Conservation (phyloP, 2,113 vertebrate species). For the Euleptes europaea region DNA sequence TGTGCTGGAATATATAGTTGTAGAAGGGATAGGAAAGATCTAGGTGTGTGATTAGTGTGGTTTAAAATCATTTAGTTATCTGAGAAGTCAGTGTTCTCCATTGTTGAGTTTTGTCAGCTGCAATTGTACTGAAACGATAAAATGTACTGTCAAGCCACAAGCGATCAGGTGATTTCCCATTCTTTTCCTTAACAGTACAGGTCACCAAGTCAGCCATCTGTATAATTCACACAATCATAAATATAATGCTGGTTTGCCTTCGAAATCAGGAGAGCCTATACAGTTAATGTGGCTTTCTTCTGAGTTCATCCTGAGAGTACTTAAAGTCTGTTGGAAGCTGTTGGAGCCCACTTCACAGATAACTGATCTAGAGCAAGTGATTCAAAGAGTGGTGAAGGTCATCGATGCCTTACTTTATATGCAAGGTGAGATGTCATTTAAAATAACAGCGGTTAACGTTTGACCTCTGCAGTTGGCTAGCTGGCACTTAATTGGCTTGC, state of each 20-base stretch:
- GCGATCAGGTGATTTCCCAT: constrained; percentile 46
- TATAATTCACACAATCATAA: neutral
- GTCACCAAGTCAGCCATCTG: constrained; percentile 37
- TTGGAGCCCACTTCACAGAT: constrained; percentile 71
- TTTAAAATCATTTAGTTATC: neutral
- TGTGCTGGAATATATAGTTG: neutral
- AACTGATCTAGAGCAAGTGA: constrained; percentile 62
- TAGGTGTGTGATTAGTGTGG: neutral
- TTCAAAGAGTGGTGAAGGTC: constrained; percentile 79
- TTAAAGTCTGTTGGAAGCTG: constrained; percentile 81
- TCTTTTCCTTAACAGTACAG: constrained; percentile 57
- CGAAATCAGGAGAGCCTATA: constrained; percentile 28
- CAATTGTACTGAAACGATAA: neutral
- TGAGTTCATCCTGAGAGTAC: constrained; percentile 71
- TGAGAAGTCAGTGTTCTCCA: neutral
- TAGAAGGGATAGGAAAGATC: neutral
- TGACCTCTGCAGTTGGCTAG: neutral
- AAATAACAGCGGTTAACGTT: neutral
- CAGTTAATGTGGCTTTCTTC: constrained; percentile 77
- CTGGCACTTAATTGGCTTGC: too few relatives aligned
- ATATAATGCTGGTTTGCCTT: constrained; percentile 27
- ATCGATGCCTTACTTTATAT: constrained; percentile 88
- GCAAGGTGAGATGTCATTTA: constrained; percentile 77
- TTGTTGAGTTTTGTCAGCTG: neutral
- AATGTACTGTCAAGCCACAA: constrained; percentile 10